Evolutionary conservation across 2,888 invertebrate species (phyloP), one percentile per base, ranked within the genome.

Genomic region (Drosophila kokeensis): DNA sequence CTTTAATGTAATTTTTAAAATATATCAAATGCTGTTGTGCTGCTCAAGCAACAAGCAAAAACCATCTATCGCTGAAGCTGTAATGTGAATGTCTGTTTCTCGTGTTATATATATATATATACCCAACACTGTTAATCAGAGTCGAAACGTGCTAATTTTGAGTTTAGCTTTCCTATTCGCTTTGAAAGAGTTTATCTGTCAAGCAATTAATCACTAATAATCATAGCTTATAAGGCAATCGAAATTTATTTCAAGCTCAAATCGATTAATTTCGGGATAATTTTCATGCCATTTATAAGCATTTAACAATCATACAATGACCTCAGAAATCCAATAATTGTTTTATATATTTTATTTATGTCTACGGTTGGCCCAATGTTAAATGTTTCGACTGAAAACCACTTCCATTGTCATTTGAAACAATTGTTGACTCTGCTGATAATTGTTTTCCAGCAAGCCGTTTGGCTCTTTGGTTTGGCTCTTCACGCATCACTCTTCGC

Each of bases 351-450:
- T n/a, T 32, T 40, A 27, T 50, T 24, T 53, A 24, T 32, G 4
- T 49, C 10, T 21, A 11, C 21, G 42, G 27, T 24, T 24, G 55
- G 21, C 50, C 30, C 40, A 49, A 48, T 53, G 69, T 57, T 60
- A 53, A 73, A 29, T 69, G 27, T 18, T 36, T 29, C 10, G 24
- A 6, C 5, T 36, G 42, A 8, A 13, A 29, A 13, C n/a, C 53
- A 50, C 18, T 55, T 58, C 36, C 24, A 62, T 73, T 76, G 69
- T 73, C 50, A 55, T 61, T 59, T 58, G 32, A 59, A 67, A 57
- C 52, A 72, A 59, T 63, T 63, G 62, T 55, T 53, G 38, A 73
- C 36, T 55, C 50, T 60, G 29, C n/a, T 59, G 52, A 48, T 55
- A 60, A 59, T 73, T 69, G 69, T 58, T 61, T 49, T 30, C 30